Evolutionary conservation across 2,888 invertebrate species (phyloP).

Genomic region (Dynastes grantii): DNA sequence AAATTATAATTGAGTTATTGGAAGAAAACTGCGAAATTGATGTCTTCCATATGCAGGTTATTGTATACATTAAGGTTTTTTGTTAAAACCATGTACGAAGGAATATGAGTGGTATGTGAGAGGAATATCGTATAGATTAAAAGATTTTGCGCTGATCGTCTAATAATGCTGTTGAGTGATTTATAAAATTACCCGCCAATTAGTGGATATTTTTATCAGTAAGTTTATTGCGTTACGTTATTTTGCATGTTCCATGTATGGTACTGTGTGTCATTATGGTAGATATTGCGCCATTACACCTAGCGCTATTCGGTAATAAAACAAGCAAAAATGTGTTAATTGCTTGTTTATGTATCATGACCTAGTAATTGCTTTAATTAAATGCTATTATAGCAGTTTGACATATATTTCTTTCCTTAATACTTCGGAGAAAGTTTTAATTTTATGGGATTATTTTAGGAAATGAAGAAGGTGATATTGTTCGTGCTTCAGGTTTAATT

Average conservation of each 20-base stretch:
- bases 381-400: no score
- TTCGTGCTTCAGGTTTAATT: no score
- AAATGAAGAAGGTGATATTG: no score
- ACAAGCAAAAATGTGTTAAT: no score
- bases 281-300: background rate
- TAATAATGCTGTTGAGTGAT: constrained; percentile 29
- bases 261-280: background rate
- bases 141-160: constrained; percentile 1
- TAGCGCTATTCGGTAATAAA: no score
- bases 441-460: no score
- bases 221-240: background rate
- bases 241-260: background rate
- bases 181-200: constrained; percentile 37
- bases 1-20: constrained; percentile 39
- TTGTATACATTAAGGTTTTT: background rate
- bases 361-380: no score
- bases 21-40: constrained; percentile 27
- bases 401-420: no score
- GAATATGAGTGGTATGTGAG: constrained; percentile 9
- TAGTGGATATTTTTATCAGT: constrained; percentile 20
- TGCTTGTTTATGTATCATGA: no score
- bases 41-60: background rate
- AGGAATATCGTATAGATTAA: constrained; percentile 6
- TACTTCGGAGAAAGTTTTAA: no score
- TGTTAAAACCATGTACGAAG: constrained; percentile 23